Percentiles rank a stretch among this genome's conserved stretches.
Conservation (phyloP, 1,140 invertebrate species). For the Drosophila trapezifrons region DNA sequence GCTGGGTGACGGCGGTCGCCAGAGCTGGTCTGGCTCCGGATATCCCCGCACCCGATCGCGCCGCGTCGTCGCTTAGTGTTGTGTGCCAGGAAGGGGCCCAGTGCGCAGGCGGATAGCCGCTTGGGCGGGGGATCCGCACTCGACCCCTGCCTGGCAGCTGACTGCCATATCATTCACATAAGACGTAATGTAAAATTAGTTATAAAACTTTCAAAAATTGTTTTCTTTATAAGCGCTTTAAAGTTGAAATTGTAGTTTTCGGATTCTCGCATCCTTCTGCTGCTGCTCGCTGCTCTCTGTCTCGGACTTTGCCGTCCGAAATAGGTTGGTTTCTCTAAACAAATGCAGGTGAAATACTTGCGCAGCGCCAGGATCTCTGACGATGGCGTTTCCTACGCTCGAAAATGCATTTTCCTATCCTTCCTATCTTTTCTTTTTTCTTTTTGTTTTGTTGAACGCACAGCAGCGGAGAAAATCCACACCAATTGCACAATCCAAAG, state of each 20-base stretch:
- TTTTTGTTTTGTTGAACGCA: slow-evolving; percentile 35
- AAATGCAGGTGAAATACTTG: slow-evolving; percentile 78
- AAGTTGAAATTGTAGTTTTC: slow-evolving; percentile 82
- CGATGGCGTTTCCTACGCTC: slow-evolving; percentile 56
- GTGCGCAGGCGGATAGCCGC: slow-evolving; percentile 63
- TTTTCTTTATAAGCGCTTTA: slow-evolving; percentile 81
- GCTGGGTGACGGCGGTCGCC: slow-evolving; percentile 6
- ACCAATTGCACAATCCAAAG: slow-evolving; percentile 79
- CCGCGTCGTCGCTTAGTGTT: slow-evolving; percentile 31
- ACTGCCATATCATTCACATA: slow-evolving; percentile 49
- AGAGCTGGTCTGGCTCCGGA: slow-evolving; percentile 33
- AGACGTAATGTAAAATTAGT: slow-evolving; percentile 74
- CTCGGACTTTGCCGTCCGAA: slow-evolving; percentile 53
- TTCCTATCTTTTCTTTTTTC: slow-evolving; percentile 35
- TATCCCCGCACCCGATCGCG: slow-evolving; percentile 50
- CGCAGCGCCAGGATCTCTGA: slow-evolving; percentile 29
- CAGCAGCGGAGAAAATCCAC: slow-evolving; percentile 79
- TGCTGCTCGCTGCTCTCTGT: slow-evolving; percentile 20
- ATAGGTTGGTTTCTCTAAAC: slow-evolving; percentile 57
- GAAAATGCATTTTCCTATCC: slow-evolving; percentile 72
- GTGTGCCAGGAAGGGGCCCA: slow-evolving; percentile 53
- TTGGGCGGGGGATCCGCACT: slow-evolving; percentile 41
- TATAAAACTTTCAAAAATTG: slow-evolving; percentile 77
- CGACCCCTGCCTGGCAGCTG: slow-evolving; percentile 42
- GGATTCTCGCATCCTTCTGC: slow-evolving; percentile 41